Base-by-base conservation (phyloP, 1,140 invertebrate species). In the Drosophila jambulina region DNA sequence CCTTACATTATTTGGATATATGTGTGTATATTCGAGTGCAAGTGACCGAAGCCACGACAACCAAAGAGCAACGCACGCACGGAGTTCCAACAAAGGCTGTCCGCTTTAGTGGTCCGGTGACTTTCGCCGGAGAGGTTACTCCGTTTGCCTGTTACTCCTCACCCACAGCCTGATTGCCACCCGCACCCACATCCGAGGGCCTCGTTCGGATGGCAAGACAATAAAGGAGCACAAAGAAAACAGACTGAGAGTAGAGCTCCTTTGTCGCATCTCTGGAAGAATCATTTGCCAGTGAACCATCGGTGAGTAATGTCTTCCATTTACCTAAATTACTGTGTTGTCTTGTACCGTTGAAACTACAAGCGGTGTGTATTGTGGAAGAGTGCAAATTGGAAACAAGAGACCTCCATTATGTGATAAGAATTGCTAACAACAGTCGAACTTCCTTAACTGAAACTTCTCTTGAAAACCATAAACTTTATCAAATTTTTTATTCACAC, bases 31-130 rank as follows among this genome's bases (percentile, higher is more conserved):
- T 43, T 40, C 62, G 63, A 77, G 57, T 72, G 60, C 63, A 53
- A 84, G 58, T 84, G 77, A 77, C 76, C 80, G 72, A 56, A 68
- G 74, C 80, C 67, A 56, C 74, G 74, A 51, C 49, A 32, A 68
- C 65, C 56, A 77, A 56, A 85, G 82, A 78, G 67, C 82, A 85
- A 85, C 82, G 82, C 49, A 85, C 82, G 82, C 49, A 42, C 82
- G 82, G 67, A 62, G 43, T 60, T 27, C 21, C 48, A 77, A 84
- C 78, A 84, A 84, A 84, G 82, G 69, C 67, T 59, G 38, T 19
- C 51, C 77, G 65, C 62, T 74, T 80, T 42, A 79, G 59, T 82
- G 59, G 78, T 75, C 76, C 67, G 67, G 38, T 64, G 78, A 85
- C 82, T 85, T 84, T 84, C 82, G 63, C 82, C 78, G 51, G 63